phyloP scores from a whole-genome alignment of 2,113 vertebrate species.

The Gymnobelideus leadbeateri region DNA sequence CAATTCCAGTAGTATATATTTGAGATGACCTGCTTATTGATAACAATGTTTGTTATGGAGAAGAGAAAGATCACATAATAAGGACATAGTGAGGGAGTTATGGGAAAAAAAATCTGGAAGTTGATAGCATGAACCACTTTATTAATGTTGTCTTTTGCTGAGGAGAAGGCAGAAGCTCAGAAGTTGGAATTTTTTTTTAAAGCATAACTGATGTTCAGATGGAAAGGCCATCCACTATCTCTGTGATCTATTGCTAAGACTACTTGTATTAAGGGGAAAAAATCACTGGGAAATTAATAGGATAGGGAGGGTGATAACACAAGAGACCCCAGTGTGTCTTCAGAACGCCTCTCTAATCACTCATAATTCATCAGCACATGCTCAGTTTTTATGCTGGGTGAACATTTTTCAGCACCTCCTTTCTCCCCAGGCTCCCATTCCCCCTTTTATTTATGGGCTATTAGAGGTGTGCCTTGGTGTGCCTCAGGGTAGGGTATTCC shows the following conservation, averaged over 20 bases:
- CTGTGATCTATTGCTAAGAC: neutral
- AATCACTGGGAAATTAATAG: conserved; percentile 31
- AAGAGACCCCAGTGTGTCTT: neutral
- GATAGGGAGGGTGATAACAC: neutral
- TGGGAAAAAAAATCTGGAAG: conserved; percentile 25
- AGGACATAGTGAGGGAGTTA: conserved; percentile 23
- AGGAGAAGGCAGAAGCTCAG: conserved; percentile 1
- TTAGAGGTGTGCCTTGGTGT: neutral
- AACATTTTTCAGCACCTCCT: neutral
- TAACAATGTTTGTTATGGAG: conserved; percentile 45
- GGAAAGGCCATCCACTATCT: neutral
- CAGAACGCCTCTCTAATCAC: neutral
- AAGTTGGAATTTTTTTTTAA: neutral
- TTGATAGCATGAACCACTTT: neutral
- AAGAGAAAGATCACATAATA: neutral
- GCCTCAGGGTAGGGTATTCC: conserved; percentile 32
- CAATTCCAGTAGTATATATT: conserved; percentile 19
- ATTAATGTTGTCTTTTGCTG: conserved; percentile 11
- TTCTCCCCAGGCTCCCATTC: neutral
- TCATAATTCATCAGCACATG: neutral
- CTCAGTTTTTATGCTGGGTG: neutral
- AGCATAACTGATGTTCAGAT: accelerated
- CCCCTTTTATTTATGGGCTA: conserved; percentile 12
- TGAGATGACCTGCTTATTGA: conserved; percentile 54
- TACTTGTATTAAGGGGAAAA: conserved; percentile 20